These are phyloP conservation scores for Pseudeuparius sepicola DNA, from an alignment of 2,888 invertebrate genomes.

Conservation along the genomic window DNA sequence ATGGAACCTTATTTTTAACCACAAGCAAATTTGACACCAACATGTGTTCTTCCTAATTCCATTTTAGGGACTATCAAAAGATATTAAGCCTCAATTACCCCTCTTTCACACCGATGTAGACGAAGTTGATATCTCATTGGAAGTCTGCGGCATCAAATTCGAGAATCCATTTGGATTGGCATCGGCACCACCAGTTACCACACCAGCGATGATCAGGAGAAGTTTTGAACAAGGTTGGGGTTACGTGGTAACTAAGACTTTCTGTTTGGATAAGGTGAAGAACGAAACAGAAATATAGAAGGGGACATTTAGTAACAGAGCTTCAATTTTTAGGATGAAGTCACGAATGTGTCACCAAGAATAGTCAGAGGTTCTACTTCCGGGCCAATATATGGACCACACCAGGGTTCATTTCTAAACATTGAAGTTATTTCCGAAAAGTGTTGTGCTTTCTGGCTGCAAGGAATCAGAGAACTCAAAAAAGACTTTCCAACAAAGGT, in stretches of 20 bases:
- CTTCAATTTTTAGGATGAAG: slow-evolving; percentile 82
- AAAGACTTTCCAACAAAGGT: slow-evolving; percentile 85
- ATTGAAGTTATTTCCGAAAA: slow-evolving; percentile 98
- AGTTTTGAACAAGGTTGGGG: slow-evolving; percentile 96
- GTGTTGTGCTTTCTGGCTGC: slow-evolving; percentile 86
- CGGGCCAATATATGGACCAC: slow-evolving; percentile 85
- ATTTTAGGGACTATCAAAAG: slow-evolving; percentile 52
- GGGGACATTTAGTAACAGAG: slow-evolving; percentile 10
- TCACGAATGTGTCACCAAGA: slow-evolving; percentile 94
- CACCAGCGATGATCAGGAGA: slow-evolving; percentile 87
- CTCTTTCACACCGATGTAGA: slow-evolving; percentile 91
- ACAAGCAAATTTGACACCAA: neutral
- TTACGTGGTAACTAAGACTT: slow-evolving; percentile 97
- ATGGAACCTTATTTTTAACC: neutral
- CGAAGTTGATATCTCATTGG: slow-evolving; percentile 84
- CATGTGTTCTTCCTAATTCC: too few species aligned
- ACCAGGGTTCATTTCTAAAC: slow-evolving; percentile 93
- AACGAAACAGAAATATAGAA: slow-evolving; percentile 1
- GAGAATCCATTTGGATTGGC: slow-evolving; percentile 96
- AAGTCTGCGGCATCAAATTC: slow-evolving; percentile 87
- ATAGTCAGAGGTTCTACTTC: slow-evolving; percentile 91
- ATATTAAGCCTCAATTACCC: slow-evolving; percentile 65
- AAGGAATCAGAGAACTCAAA: slow-evolving; percentile 79
- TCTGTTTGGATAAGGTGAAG: slow-evolving; percentile 79
- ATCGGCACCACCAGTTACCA: slow-evolving; percentile 93